Base-by-base conservation (phyloP, 2,797 vertebrate genomes). In the Thamnophis elegans region DNA sequence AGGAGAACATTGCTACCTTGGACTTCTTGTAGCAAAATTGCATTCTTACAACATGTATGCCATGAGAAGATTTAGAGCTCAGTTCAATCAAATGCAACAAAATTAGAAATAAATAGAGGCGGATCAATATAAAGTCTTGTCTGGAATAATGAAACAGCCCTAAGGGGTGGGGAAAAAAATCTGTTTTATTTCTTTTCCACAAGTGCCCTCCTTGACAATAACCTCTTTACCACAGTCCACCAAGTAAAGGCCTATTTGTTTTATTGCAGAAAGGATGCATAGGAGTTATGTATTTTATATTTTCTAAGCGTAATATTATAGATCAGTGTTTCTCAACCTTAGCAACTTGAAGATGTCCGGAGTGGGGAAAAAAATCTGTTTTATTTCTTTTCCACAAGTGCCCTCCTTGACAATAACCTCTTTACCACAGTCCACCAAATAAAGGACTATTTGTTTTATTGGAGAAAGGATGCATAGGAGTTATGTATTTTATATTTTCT, bases 71-170 rank as follows among this genome's bases (percentile, higher is more conserved):
- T 97, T 98, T 97, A 97, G 95, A 97, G 94, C 93, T 97, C 95
- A 95, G 94, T 96, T 98, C 97, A 97, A 97, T 98, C 98, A 97
- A 96, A 94, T 96, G 97, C 96, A 97, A 96, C 96, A 97, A 97
- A 97, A 98, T 98, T 97, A 98, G 97, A 97, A 98, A 98, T 97
- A 98, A 98, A 98, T 97, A 96, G 96, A 96, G 93, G 94, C 87
- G 62, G 97, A 98, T 98, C 98, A 97, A 98, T 98, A 98, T 89
- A 88, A 95, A 97, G 95, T 96, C 96, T 96, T 97, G 96, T 96
- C 96, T 97, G 92, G 98, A 97, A 98, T 98, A 97, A 98, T 97
- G 96, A 98, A 98, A 96, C 95, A 97, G 95, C 94, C 92, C 36
- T 94, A 93, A 96, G 96, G 95, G 95, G 96, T 96, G 47, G 97